Evolutionary conservation across 2,888 invertebrate species (phyloP).

Genomic region (Polylopha cassiicola): DNA sequence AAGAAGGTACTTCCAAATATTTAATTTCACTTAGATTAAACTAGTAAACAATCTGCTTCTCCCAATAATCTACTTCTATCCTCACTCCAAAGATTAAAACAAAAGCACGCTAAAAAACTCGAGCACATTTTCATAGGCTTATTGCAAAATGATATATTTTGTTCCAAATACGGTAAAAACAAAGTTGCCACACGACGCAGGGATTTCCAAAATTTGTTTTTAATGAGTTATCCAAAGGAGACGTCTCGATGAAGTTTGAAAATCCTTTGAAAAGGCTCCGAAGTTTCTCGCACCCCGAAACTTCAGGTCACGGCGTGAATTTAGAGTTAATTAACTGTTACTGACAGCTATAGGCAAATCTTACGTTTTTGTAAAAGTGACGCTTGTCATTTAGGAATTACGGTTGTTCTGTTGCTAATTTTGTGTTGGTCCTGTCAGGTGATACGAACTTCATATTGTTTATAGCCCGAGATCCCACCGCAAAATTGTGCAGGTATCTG

Average conservation of each 20-base stretch:
- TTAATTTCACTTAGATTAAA: no score
- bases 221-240: conserved; percentile 52
- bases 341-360: conserved; percentile 14
- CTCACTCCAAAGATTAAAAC: conserved; percentile 11
- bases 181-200: conserved; percentile 29
- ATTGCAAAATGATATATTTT: conserved; percentile 30
- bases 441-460: no score
- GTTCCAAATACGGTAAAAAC: conserved; percentile 27
- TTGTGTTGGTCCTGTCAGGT: no score
- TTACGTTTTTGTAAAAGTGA: conserved; percentile 11
- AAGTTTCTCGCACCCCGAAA: conserved; percentile 33
- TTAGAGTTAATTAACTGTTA: conserved; percentile 23
- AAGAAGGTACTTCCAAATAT: no score
- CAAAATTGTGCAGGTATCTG: no score
- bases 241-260: conserved; percentile 40
- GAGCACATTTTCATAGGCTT: conserved; percentile 23
- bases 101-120: conserved; percentile 19
- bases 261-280: conserved; percentile 50
- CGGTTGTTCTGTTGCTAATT: no score
- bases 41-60: no score
- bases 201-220: conserved; percentile 47
- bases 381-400: conserved; percentile 12
- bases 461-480: no score
- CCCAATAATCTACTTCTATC: no score
- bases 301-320: conserved; percentile 22